phyloP scores from a whole-genome alignment of 2,113 vertebrate species.

The Manacus vitellinus region DNA sequence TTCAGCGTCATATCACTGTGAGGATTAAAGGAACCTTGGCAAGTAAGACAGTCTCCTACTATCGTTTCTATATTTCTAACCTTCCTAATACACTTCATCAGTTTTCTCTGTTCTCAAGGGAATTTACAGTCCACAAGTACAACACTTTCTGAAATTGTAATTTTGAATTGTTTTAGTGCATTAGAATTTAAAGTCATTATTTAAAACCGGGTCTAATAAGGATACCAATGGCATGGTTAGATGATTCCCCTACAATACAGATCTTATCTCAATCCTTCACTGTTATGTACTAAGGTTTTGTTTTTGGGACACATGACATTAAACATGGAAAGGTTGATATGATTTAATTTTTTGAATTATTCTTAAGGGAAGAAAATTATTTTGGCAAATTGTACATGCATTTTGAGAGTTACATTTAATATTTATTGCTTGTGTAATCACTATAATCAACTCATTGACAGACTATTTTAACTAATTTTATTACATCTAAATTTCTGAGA shows the following conservation, averaged over 20 bases:
- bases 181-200: not conserved
- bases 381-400: not conserved
- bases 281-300: accelerated
- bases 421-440: not conserved
- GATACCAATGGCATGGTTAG: not conserved
- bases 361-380: not conserved
- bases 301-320: not conserved
- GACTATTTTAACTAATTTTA: not conserved
- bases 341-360: not conserved
- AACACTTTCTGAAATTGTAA: not conserved
- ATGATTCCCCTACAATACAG: not conserved
- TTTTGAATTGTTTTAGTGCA: not conserved
- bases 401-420: not conserved
- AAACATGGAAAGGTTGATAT: not conserved
- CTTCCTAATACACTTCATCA: not conserved
- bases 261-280: not conserved
- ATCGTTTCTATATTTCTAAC: not conserved
- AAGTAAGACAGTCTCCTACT: not conserved
- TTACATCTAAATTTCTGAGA: not conserved
- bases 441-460: accelerated
- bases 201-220: not conserved
- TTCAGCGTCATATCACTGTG: not conserved
- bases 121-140: not conserved
- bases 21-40: slow-evolving; percentile 38
- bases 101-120: not conserved